phyloP scores from a whole-genome alignment of 1,140 invertebrate genomes.

The Calephelis virginiensis region DNA sequence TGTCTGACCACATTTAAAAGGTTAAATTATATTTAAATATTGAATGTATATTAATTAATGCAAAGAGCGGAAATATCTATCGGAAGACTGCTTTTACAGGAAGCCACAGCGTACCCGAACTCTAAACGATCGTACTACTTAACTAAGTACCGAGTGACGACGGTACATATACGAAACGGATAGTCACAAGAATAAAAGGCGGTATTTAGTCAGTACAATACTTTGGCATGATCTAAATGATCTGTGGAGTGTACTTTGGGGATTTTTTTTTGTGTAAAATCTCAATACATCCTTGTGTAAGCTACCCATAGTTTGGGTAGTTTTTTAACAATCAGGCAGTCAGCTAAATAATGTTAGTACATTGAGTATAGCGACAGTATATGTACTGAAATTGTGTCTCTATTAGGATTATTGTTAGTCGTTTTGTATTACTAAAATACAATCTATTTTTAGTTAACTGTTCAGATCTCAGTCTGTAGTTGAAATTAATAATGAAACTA shows the following conservation, averaged over 20 bases:
- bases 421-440: slow-evolving; percentile 33
- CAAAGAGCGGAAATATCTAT: slow-evolving; percentile 73
- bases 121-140: slow-evolving; percentile 65
- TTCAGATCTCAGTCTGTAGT: slow-evolving; percentile 52
- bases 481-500: slow-evolving; percentile 50
- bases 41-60: slow-evolving; percentile 59
- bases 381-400: slow-evolving; percentile 22
- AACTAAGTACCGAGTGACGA: slow-evolving; percentile 62
- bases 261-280: slow-evolving; percentile 26
- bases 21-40: slow-evolving; percentile 36
- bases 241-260: slow-evolving; percentile 60
- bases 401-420: slow-evolving; percentile 20
- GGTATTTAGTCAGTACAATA: slow-evolving; percentile 70
- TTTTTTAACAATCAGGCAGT: slow-evolving; percentile 38
- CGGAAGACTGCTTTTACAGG: slow-evolving; percentile 76
- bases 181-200: slow-evolving; percentile 69
- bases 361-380: slow-evolving; percentile 2
- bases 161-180: slow-evolving; percentile 51
- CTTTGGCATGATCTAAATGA: slow-evolving; percentile 73
- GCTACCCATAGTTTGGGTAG: slow-evolving; percentile 10
- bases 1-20: slow-evolving; percentile 17
- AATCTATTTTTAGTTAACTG: slow-evolving; percentile 38
- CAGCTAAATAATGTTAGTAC: slow-evolving; percentile 34
- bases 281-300: slow-evolving; percentile 9
- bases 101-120: slow-evolving; percentile 72